Conservation (phyloP, 2,888 invertebrate species). For the Hemaris fuciformis region DNA sequence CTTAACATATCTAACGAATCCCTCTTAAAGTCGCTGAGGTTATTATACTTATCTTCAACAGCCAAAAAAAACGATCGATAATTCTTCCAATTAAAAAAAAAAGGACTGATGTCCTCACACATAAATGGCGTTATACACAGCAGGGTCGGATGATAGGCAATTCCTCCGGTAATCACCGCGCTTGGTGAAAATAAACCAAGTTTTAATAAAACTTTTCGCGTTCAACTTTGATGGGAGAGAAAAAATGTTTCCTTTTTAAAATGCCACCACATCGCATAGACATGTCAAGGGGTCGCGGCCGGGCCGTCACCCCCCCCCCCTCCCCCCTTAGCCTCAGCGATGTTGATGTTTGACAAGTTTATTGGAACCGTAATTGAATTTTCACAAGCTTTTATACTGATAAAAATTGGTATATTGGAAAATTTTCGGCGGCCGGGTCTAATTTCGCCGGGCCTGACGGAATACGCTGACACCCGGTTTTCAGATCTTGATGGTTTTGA, state of each 20-base stretch:
- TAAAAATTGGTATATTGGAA: slow-evolving; percentile 52
- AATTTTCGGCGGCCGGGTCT: slow-evolving; percentile 26
- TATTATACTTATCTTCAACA: too few relatives aligned
- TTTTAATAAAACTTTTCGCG: slow-evolving; percentile 23
- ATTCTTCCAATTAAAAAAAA: too few relatives aligned
- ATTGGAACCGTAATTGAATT: slow-evolving; percentile 69
- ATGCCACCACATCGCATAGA: slow-evolving; percentile 24
- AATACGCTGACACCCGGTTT: neutral
- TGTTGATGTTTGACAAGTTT: slow-evolving; percentile 69
- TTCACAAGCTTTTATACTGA: slow-evolving; percentile 58
- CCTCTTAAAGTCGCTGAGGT: too few relatives aligned
- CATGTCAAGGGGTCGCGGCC: neutral
- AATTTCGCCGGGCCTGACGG: slow-evolving; percentile 26
- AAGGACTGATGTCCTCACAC: neutral
- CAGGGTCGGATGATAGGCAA: slow-evolving; percentile 11
- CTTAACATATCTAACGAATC: too few relatives aligned
- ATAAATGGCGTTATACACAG: neutral
- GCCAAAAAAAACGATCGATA: too few relatives aligned
- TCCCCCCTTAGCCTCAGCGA: slow-evolving; percentile 33
- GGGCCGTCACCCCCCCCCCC: slow-evolving; percentile 27
- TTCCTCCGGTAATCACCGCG: neutral
- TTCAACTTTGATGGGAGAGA: slow-evolving; percentile 19
- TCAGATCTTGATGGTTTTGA: neutral
- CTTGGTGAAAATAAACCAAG: slow-evolving; percentile 10
- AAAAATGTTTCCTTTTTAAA: slow-evolving; percentile 34